Percentiles rank a stretch among this genome's conserved stretches.
phyloP scores from a whole-genome alignment of 2,888 invertebrate species.

The Caenorhabditis drosophilae region DNA sequence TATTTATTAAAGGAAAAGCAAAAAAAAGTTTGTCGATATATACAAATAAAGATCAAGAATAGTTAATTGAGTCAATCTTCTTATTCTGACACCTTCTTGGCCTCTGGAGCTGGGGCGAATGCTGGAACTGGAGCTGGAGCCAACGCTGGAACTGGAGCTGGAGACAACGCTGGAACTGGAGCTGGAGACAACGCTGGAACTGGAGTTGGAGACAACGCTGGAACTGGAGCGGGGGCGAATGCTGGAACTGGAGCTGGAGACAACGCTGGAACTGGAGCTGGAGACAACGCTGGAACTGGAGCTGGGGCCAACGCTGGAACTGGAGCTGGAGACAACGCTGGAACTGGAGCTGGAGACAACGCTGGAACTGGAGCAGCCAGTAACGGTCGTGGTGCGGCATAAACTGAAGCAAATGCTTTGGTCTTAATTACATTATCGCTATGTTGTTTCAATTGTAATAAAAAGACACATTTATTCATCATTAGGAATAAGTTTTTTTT shows the following conservation, averaged over 20 bases:
- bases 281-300: slow-evolving; percentile 23
- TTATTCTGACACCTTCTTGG: slow-evolving; percentile 35
- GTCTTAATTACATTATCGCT: slow-evolving; percentile 38
- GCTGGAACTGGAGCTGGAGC: slow-evolving; percentile 43
- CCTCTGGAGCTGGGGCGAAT: slow-evolving; percentile 46
- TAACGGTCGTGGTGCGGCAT: slow-evolving; percentile 20
- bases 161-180: too few relatives aligned
- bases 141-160: too few relatives aligned
- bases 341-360: slow-evolving; percentile 17
- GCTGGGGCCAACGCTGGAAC: slow-evolving; percentile 19
- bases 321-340: slow-evolving; percentile 19
- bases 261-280: slow-evolving; percentile 13
- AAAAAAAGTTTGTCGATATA: too few relatives aligned
- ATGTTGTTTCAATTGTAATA: slow-evolving; percentile 43
- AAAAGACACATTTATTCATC: slow-evolving; percentile 42
- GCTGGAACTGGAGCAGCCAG: slow-evolving; percentile 28
- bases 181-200: too few relatives aligned
- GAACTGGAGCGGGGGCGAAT: slow-evolving; percentile 46
- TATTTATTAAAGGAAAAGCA: too few relatives aligned
- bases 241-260: slow-evolving; percentile 40
- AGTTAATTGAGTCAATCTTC: background rate
- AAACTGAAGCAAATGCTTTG: slow-evolving; percentile 46
- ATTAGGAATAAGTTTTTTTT: slow-evolving; percentile 23
- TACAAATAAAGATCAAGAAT: slow-evolving; percentile 1
- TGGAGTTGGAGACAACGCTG: too few relatives aligned